These are phyloP conservation scores for Agelastica alni DNA, from an alignment of 2,888 invertebrate genomes.

Conservation along the genomic window DNA sequence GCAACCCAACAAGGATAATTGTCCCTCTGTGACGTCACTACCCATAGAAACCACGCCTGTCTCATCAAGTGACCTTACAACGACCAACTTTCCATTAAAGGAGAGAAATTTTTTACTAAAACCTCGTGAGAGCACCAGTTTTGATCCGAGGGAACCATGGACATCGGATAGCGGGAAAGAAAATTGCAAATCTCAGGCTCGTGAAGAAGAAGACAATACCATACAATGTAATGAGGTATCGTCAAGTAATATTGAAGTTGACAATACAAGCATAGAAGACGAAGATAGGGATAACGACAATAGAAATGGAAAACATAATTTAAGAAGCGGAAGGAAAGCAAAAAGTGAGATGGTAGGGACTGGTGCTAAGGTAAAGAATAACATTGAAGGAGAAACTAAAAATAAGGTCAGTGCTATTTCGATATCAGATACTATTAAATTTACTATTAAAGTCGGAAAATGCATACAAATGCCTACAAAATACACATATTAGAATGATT, in stretches of 20 bases:
- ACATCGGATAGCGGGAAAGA: slow-evolving; percentile 38
- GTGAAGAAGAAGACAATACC: slow-evolving; percentile 50
- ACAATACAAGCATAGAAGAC: slow-evolving; percentile 30
- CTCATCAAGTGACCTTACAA: slow-evolving; percentile 40
- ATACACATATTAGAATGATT: too few relatives aligned
- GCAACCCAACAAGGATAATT: slow-evolving; percentile 20
- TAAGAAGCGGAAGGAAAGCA: slow-evolving; percentile 31
- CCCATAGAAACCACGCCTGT: slow-evolving; percentile 32
- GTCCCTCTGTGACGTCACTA: slow-evolving; percentile 9
- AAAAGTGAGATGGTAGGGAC: slow-evolving; percentile 19
- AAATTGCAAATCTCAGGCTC: slow-evolving; percentile 31
- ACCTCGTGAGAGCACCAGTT: slow-evolving; percentile 48
- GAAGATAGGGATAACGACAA: slow-evolving; percentile 20
- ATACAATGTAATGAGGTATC: slow-evolving; percentile 73
- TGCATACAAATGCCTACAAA: too few relatives aligned
- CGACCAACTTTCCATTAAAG: slow-evolving; percentile 42
- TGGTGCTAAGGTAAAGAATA: slow-evolving; percentile 3
- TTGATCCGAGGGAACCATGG: slow-evolving; percentile 42
- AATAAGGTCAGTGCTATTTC: slow-evolving; percentile 22
- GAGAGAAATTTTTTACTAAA: slow-evolving; percentile 46
- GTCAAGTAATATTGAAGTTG: slow-evolving; percentile 63
- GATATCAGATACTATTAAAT: too few relatives aligned
- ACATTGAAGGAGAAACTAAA: slow-evolving; percentile 27
- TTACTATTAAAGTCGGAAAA: too few relatives aligned
- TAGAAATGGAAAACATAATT: slow-evolving; percentile 24